Evolutionary conservation across 2,888 invertebrate species (phyloP).

Genomic region (Zygaena filipendulae): DNA sequence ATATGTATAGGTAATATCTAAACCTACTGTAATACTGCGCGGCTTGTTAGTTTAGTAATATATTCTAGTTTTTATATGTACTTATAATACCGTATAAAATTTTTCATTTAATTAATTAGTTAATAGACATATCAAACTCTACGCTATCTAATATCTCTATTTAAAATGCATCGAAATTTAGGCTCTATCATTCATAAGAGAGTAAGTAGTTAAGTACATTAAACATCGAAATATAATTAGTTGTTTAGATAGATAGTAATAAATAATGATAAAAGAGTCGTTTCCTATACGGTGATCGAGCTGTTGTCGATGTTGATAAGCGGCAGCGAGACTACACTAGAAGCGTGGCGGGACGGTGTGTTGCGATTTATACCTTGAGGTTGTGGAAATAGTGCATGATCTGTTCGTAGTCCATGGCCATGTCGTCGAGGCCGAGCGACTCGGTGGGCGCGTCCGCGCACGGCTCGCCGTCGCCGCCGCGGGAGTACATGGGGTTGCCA

Average conservation of each 20-base stretch:
- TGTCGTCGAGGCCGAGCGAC: constrained; percentile 80
- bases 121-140: constrained; percentile 62
- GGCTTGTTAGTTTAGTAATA: constrained; percentile 36
- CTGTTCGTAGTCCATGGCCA: constrained; percentile 97
- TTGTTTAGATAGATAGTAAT: constrained; percentile 15
- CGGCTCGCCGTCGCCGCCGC: constrained; percentile 47
- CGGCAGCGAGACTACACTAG: constrained; percentile 59
- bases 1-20: too few relatives aligned
- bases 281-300: constrained; percentile 25
- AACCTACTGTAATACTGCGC: constrained; percentile 63
- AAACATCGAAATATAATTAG: constrained; percentile 39
- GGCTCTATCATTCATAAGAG: constrained; percentile 60
- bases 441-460: constrained; percentile 57
- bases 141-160: constrained; percentile 33
- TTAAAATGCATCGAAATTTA: constrained; percentile 63
- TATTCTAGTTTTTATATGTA: too few relatives aligned
- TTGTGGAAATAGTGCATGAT: constrained; percentile 99
- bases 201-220: constrained; percentile 27
- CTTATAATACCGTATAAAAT: constrained; percentile 53
- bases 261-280: too few relatives aligned
- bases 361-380: constrained; percentile 81
- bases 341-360: constrained; percentile 50
- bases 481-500: constrained; percentile 90
- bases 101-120: too few relatives aligned
- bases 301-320: constrained; percentile 39